Base-by-base conservation (phyloP, 2,113 vertebrate species). In the Entomyzon cyanotis region DNA sequence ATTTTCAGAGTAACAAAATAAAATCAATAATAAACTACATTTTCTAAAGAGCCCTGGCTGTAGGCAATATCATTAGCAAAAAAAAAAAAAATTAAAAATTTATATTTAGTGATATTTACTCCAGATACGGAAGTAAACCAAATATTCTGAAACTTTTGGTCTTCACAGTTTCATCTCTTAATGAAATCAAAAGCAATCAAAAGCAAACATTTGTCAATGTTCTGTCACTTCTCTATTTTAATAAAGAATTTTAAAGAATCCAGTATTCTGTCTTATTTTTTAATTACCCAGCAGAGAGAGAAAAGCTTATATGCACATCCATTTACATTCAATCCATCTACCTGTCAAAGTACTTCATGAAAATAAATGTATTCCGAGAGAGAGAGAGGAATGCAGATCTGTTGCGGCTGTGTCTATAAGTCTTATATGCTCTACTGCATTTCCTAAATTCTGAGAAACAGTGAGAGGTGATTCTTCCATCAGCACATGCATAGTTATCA, bases 311-410 rank as follows among this genome's bases (percentile, higher is more conserved):
- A 31, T 15, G 12, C 17, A 91, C 14, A 90, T 30, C 12, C n/a
- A 81, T 89, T 93, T 64, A 80, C 89, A 86, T 69, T 94, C 68
- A 89, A 75, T 82, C 63, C 73, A 94, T 88, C 78, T 30, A 92
- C 58, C 62, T 89, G 49, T 65, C 91, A 94, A 37, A 44, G 70
- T 78, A 83, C 35, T 74, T 84, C 46, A 58, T 16, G n/a, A 85
- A 97, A 97, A 96, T 77, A 89, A 92, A 93, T 37, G 14, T 47
- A 75, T 80, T 95, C 25, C 46, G 90, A 52, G 35, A 52, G 11
- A 94, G 82, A 86, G 39, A 83, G 46, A 65, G 22, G 22, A 74
- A 67, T 20, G 4, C 8, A 89, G 56, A 87, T 77, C 37, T 84
- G 42, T 56, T 90, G 53, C 74, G 22, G n/a, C 18, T 44, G 6